Conservation (phyloP, 2,888 invertebrate species). For the Escarpia spicata region DNA sequence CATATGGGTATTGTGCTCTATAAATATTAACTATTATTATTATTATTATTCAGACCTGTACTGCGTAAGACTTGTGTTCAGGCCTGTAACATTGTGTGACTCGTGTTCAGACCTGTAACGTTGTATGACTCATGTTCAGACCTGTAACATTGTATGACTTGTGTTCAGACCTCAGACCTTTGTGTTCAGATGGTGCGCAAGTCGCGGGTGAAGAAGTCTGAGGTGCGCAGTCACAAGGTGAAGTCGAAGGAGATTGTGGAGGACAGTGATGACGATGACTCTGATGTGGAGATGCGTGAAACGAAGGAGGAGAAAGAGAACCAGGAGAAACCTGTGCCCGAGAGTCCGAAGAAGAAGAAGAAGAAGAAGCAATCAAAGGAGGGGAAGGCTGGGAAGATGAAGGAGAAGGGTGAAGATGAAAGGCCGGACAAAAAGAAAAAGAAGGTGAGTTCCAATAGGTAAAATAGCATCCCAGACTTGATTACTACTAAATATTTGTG, state of each 20-base stretch:
- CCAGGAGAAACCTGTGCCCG: slow-evolving; percentile 37
- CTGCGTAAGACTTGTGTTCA: too few relatives aligned
- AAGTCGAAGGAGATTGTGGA: slow-evolving; percentile 45
- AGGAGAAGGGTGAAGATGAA: slow-evolving; percentile 17
- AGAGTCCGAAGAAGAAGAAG: slow-evolving; percentile 63
- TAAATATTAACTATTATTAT: too few relatives aligned
- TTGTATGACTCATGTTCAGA: too few relatives aligned
- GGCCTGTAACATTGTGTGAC: too few relatives aligned
- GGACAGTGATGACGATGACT: slow-evolving; percentile 37
- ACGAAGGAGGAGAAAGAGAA: slow-evolving; percentile 27
- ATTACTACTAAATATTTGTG: background rate
- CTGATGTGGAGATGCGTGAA: slow-evolving; percentile 29
- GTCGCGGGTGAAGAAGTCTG: background rate
- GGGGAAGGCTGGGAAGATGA: slow-evolving; percentile 20
- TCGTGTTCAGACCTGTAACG: too few relatives aligned
- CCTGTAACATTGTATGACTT: too few relatives aligned
- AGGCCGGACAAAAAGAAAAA: slow-evolving; percentile 26
- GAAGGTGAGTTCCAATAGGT: background rate
- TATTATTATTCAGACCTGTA: too few relatives aligned
- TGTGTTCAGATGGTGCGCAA: slow-evolving; percentile 19
- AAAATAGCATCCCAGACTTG: background rate
- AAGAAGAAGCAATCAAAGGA: slow-evolving; percentile 63
- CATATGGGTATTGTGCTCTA: too few relatives aligned
- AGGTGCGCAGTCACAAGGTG: slow-evolving; percentile 29
- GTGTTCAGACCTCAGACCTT: background rate